Conservation (phyloP, 2,888 invertebrate species). For the Apantesis nais region DNA sequence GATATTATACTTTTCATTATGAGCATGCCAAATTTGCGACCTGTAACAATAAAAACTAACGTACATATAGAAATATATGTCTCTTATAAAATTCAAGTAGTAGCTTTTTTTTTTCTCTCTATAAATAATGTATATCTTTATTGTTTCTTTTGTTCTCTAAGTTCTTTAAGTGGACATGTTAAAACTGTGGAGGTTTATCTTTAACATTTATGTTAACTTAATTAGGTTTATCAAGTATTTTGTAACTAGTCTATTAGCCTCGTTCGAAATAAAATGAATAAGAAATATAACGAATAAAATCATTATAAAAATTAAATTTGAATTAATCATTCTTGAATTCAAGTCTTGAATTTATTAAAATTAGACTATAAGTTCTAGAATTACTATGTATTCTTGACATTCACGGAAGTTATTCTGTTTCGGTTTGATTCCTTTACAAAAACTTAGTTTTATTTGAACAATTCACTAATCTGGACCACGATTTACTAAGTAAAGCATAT, state of each 20-base stretch:
- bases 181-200: background rate
- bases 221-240: background rate
- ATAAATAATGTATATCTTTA: background rate
- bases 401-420: too few species aligned
- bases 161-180: too few species aligned
- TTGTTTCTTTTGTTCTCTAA: background rate
- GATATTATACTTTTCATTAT: conserved; percentile 74
- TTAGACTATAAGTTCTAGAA: too few species aligned
- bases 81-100: too few species aligned
- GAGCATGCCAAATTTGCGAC: conserved; percentile 77
- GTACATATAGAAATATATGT: too few species aligned
- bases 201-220: background rate
- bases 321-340: too few species aligned
- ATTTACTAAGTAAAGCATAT: too few species aligned
- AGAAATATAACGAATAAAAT: background rate
- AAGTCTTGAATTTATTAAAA: too few species aligned
- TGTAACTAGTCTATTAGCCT: background rate
- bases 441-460: too few species aligned
- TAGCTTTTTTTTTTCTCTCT: background rate
- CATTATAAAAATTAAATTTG: background rate
- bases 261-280: background rate
- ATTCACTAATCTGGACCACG: too few species aligned
- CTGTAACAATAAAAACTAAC: conserved; percentile 45
- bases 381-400: too few species aligned
- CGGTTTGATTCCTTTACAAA: too few species aligned